phyloP scores from a whole-genome alignment of 2,113 vertebrate species.

The Eulemur rufifrons region DNA sequence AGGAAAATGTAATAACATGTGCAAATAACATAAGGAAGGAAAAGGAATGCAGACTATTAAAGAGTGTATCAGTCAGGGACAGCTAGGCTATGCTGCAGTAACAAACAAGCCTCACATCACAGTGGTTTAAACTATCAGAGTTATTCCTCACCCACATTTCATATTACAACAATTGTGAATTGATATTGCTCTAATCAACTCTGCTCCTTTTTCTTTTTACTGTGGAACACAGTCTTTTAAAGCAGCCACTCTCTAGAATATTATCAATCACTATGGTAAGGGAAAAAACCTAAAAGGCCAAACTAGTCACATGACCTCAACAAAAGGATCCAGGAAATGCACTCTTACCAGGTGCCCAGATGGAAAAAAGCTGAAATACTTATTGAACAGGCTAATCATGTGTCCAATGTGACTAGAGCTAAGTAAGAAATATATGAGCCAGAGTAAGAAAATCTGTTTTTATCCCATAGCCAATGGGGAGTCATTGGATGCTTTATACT shows the following conservation, averaged over 20 bases:
- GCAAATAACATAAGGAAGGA: background rate
- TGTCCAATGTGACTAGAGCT: background rate
- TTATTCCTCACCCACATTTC: background rate
- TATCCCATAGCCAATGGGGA: background rate
- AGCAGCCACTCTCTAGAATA: background rate
- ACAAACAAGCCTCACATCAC: background rate
- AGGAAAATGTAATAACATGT: background rate
- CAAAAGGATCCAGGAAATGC: background rate
- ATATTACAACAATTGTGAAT: background rate
- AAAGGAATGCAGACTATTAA: background rate
- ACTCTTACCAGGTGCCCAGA: background rate
- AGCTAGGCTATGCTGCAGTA: background rate
- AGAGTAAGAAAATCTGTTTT: background rate
- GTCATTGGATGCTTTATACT: background rate
- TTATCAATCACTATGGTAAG: background rate
- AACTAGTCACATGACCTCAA: background rate
- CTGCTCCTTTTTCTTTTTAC: background rate
- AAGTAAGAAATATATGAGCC: background rate
- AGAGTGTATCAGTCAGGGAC: background rate
- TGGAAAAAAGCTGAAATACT: background rate
- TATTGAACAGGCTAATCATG: background rate
- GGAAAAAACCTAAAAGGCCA: background rate
- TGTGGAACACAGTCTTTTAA: background rate
- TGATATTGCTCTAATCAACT: background rate
- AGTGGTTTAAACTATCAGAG: background rate